Base-by-base conservation (phyloP, 1,140 invertebrate species). In the Orius insidiosus region DNA sequence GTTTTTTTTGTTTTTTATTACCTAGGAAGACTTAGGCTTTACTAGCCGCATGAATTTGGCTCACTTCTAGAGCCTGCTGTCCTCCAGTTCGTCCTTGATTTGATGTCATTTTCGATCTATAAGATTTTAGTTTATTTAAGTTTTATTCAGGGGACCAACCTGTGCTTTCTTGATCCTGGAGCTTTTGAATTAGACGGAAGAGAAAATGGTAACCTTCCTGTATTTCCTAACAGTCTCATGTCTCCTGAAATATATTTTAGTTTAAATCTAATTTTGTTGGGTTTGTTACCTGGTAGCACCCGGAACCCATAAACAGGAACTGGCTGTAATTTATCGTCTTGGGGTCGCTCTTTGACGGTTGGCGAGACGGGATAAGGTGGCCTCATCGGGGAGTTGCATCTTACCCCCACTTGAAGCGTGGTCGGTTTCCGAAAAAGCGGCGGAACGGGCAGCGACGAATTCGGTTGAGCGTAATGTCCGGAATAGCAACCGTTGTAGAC, bases 351-450 rank as follows among this genome's bases (percentile, higher is more conserved):
- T 44, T 51, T 51, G 8, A 51, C 30, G 2, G 49, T 47, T 6
- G 49, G 46, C n/a, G 49, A 47, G 2, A 33, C 13, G n/a, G 49
- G 49, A 34, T 51, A 53, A 15, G 9, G 13, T 10, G 32, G 36
- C 36, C 36, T 11, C 31, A 45, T 15, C 14, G 35, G 40, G 7
- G 33, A 49, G 15, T 15, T 47, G 19, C 43, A 40, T 10, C 34
- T 53, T 54, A 40, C 53, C 60, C 9, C 58, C 62, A 47, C 47
- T 57, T 5, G 50, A 51, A 43, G 34, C 54, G 19, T 18, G 32
- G 18, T 49, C 58, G 49, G 45, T 47, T 51, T 51, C 30, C 49
- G 47, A 30, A 51, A 51, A 3, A 51, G 19, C 35, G 42, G 49
- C 8, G 43, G 42, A 4, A 40, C 49, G 3, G 49, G 41, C 1